These are phyloP conservation scores for Taxidea taxus DNA, from an alignment of 2,113 vertebrate genomes.

Conservation along the genomic window DNA sequence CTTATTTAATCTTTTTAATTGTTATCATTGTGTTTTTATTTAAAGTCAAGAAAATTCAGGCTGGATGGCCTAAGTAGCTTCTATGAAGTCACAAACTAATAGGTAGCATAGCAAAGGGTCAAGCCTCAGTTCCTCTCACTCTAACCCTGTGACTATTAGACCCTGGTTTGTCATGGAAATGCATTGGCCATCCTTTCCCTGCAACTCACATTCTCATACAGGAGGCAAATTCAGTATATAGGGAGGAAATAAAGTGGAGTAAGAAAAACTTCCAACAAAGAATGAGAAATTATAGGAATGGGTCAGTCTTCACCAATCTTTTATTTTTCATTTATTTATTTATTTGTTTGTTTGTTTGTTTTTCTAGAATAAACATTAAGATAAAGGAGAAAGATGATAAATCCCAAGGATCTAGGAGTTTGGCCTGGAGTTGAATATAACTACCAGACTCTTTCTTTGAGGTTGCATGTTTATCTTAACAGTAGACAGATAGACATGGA, in stretches of 20 bases:
- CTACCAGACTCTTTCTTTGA: background rate
- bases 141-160: background rate
- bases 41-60: background rate
- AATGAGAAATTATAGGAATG: background rate
- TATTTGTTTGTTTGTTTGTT: background rate
- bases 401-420: background rate
- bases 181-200: too few species aligned
- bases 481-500: background rate
- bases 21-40: background rate
- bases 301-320: background rate
- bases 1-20: background rate
- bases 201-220: background rate
- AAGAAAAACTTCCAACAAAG: background rate
- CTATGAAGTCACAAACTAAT: background rate
- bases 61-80: background rate
- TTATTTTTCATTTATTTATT: too few species aligned
- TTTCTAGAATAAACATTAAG: background rate
- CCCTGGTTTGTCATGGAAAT: background rate
- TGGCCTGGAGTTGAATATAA: background rate
- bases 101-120: background rate
- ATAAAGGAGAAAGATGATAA: background rate
- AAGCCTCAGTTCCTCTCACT: too few species aligned
- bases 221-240: rapidly evolving
- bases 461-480: background rate
- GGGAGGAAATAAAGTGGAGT: background rate